A percentile compares a stretch with the other conserved stretches of the same genome.
Conservation (phyloP, 2,888 invertebrate species). For the Drosophila phalerata region DNA sequence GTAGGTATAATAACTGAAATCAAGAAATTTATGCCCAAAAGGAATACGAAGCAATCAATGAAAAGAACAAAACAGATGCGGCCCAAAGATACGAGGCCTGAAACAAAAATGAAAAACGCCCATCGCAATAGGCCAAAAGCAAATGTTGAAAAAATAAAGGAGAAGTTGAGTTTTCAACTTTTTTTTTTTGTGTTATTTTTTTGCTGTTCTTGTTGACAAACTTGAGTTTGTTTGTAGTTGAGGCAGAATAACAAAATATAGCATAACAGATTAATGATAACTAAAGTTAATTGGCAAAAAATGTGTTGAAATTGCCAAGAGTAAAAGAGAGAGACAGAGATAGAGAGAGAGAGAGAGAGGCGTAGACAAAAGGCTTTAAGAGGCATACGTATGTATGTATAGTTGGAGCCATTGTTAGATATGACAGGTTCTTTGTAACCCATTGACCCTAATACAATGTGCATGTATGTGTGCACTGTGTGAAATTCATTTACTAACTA, state of each 20-base stretch:
- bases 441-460: constrained; percentile 37
- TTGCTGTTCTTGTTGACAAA: constrained; percentile 23
- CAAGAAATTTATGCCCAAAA: constrained; percentile 38
- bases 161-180: constrained; percentile 25
- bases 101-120: constrained; percentile 17
- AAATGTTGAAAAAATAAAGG: background rate
- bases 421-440: constrained; percentile 40
- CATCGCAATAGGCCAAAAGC: constrained; percentile 27
- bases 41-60: constrained; percentile 40
- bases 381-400: constrained; percentile 3
- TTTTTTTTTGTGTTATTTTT: background rate
- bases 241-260: constrained; percentile 5
- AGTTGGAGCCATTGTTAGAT: constrained; percentile 16
- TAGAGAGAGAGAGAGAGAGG: background rate
- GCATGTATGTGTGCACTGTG: constrained; percentile 13
- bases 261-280: constrained; percentile 59
- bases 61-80: constrained; percentile 32
- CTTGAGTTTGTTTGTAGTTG: constrained; percentile 12
- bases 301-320: constrained; percentile 45
- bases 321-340: background rate
- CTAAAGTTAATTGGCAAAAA: constrained; percentile 61
- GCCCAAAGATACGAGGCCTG: constrained; percentile 17
- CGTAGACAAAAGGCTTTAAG: constrained; percentile 9
- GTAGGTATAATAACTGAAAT: constrained; percentile 29
- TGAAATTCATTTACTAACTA: constrained; percentile 25